Conservation (phyloP, 2,113 vertebrate species). For the Hassar affinis region DNA sequence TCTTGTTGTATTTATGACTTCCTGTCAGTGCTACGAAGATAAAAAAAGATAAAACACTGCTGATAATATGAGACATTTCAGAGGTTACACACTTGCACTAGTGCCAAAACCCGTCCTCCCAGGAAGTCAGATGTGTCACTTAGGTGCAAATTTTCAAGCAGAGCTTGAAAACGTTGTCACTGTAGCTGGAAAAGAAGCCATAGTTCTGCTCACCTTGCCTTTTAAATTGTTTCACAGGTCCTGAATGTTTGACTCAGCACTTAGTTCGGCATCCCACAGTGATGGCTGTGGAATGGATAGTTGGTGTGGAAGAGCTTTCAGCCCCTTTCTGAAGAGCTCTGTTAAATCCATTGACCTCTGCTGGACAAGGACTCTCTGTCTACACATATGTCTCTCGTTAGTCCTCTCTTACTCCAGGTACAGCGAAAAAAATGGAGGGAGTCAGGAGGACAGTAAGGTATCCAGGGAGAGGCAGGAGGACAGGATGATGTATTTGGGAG, state of each 20-base stretch:
- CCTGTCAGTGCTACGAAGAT: conserved; percentile 26
- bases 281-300: conserved; percentile 33
- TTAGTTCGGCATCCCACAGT: conserved; percentile 46
- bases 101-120: neutral
- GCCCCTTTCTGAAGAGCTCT: conserved; percentile 58
- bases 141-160: neutral
- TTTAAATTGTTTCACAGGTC: conserved; percentile 58
- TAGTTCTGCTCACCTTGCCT: conserved; percentile 18
- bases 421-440: conserved; percentile 19
- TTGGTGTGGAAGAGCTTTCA: conserved; percentile 47
- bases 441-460: conserved; percentile 56
- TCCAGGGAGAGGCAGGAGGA: conserved; percentile 65
- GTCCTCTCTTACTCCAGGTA: conserved; percentile 39
- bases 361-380: conserved; percentile 74
- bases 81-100: neutral
- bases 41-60: conserved; percentile 16
- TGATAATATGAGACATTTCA: conserved; percentile 8
- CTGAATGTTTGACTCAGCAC: conserved; percentile 50
- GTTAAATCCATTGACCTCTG: conserved; percentile 76
- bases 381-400: conserved; percentile 68
- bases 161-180: neutral
- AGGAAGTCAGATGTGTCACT: conserved; percentile 24
- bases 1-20: conserved; percentile 40
- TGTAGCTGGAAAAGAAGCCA: conserved; percentile 8
- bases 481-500: conserved; percentile 67